Conservation (phyloP, 2,888 invertebrate genomes). For the Chelonus formosanus region DNA sequence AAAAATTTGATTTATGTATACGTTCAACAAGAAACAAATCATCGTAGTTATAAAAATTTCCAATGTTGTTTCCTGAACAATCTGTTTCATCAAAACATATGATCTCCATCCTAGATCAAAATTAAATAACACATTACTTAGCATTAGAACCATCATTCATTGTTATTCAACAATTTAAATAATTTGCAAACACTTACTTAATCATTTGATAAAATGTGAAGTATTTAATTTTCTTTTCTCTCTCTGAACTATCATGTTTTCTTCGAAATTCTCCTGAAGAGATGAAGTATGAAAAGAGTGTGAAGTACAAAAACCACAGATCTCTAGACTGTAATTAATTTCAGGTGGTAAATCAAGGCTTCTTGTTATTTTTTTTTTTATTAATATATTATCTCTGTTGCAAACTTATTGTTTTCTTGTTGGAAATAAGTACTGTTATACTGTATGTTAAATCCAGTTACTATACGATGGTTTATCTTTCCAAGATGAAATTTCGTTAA, state of each 20-base stretch:
- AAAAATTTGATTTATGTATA: too few species aligned
- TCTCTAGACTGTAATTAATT: conserved; percentile 58
- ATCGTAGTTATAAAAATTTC: too few species aligned
- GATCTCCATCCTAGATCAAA: too few species aligned
- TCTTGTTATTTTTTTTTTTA: conserved; percentile 23
- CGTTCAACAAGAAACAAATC: too few species aligned
- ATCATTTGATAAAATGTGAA: not conserved
- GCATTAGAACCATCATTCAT: too few species aligned
- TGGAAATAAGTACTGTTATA: not conserved
- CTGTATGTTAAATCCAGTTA: not conserved
- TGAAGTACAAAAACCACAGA: conserved; percentile 31
- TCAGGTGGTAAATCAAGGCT: conserved; percentile 59
- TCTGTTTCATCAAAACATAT: too few species aligned
- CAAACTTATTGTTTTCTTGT: conserved; percentile 15
- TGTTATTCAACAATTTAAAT: too few species aligned
- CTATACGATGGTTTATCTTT: too few species aligned
- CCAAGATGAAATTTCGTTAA: too few species aligned
- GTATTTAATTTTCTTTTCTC: not conserved
- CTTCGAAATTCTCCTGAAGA: not conserved
- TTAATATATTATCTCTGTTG: conserved; percentile 3
- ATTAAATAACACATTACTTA: too few species aligned
- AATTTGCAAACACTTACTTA: not conserved
- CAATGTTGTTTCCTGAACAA: too few species aligned
- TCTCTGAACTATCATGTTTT: not conserved
- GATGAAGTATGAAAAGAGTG: conserved; percentile 7